Conservation (phyloP, 2,113 vertebrate species). For the Trinectes maculatus region DNA sequence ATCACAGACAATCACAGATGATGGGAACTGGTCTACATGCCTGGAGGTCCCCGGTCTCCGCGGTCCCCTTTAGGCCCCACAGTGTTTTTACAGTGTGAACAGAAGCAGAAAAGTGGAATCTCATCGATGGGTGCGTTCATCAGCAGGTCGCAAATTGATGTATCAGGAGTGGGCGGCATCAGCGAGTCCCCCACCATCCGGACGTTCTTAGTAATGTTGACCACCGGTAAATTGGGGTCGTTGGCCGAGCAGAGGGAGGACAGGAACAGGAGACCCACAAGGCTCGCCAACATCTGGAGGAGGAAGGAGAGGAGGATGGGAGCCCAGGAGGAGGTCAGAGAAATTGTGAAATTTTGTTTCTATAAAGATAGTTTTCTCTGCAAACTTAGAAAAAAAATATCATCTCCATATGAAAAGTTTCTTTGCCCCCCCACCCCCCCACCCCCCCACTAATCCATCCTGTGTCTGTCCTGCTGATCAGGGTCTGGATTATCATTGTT, state of each 20-base stretch:
- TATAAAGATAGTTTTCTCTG: no score
- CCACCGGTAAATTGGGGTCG: no score
- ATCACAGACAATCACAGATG: no score
- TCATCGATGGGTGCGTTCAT: constrained; percentile 44
- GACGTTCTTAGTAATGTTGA: neutral
- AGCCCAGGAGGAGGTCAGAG: neutral
- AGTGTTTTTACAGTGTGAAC: constrained; percentile 67
- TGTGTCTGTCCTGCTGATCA: no score
- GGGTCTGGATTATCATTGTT: no score
- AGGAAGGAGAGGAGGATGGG: neutral
- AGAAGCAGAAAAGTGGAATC: constrained; percentile 77
- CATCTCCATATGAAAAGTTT: no score
- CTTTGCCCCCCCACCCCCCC: no score
- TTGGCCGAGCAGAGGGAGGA: constrained; percentile 36
- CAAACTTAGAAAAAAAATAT: no score
- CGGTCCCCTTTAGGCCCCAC: constrained; percentile 73
- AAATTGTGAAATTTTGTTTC: no score
- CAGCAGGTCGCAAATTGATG: constrained; percentile 54
- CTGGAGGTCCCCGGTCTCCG: constrained; percentile 74
- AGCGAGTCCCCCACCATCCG: neutral
- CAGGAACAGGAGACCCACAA: constrained; percentile 49
- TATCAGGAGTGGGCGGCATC: neutral
- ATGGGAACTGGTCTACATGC: constrained; percentile 29
- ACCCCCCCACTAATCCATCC: no score
- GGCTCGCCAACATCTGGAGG: constrained; percentile 54